Conservation (phyloP, 2,113 vertebrate genomes). For the Gymnorhina tibicen region DNA sequence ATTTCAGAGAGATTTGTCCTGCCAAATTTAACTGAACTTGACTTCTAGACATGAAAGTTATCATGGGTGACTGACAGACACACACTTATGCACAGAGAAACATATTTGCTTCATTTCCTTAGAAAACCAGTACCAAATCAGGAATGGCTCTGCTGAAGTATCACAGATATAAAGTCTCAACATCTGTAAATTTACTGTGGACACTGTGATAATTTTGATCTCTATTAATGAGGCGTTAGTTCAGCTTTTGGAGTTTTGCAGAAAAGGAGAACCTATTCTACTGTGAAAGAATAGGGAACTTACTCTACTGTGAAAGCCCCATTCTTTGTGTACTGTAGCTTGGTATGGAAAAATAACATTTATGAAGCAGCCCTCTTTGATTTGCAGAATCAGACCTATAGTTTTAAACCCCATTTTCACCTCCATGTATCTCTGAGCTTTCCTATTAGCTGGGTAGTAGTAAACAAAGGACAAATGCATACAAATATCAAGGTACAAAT, state of each 20-base stretch:
- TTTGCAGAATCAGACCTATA: not conserved
- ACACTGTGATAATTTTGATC: not conserved
- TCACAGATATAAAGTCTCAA: not conserved
- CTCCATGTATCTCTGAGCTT: not conserved
- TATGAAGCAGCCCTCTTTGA: not conserved
- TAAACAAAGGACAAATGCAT: not conserved
- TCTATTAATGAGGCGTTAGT: not conserved
- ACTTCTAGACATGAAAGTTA: not conserved
- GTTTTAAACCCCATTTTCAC: conserved; percentile 19
- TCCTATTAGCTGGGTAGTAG: not conserved
- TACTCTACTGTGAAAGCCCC: not conserved
- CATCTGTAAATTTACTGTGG: not conserved
- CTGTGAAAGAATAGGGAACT: not conserved
- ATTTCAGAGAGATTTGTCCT: not conserved
- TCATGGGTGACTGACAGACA: not conserved
- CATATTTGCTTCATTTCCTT: not conserved
- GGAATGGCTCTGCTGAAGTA: not conserved
- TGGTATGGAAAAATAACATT: not conserved
- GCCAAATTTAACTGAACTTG: not conserved
- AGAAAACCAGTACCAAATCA: not conserved
- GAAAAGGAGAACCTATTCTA: not conserved
- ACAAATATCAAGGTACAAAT: not conserved
- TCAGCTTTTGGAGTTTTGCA: not conserved
- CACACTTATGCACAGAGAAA: not conserved
- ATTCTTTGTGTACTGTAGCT: not conserved